Evolutionary conservation across 2,888 invertebrate genomes (phyloP).

Genomic region (Drosophila ustulata): DNA sequence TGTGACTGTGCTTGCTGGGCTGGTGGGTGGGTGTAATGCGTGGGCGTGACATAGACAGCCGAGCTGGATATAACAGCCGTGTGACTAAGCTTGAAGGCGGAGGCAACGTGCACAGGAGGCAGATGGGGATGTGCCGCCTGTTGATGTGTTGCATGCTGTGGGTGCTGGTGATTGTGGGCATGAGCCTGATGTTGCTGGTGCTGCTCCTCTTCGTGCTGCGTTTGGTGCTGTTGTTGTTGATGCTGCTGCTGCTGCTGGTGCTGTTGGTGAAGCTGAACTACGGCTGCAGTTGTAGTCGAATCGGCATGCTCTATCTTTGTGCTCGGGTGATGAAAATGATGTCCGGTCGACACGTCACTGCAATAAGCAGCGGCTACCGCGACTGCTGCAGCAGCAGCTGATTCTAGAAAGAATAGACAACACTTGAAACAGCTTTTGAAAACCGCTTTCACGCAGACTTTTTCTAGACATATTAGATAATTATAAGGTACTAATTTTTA

Average conservation of each 20-base stretch:
- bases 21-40: slow-evolving; percentile 62
- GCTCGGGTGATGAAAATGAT: slow-evolving; percentile 75
- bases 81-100: slow-evolving; percentile 79
- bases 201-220: slow-evolving; percentile 64
- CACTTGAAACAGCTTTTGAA: slow-evolving; percentile 26
- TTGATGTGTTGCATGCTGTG: slow-evolving; percentile 54
- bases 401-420: slow-evolving; percentile 55
- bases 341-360: slow-evolving; percentile 74
- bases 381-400: slow-evolving; percentile 61
- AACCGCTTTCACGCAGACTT: background rate
- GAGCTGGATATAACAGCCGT: slow-evolving; percentile 75
- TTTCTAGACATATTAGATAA: too few relatives aligned
- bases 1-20: slow-evolving; percentile 69
- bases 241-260: slow-evolving; percentile 59
- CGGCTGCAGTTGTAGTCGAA: slow-evolving; percentile 82
- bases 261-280: slow-evolving; percentile 58
- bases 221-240: slow-evolving; percentile 52
- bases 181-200: slow-evolving; percentile 54
- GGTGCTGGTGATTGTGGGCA: slow-evolving; percentile 57
- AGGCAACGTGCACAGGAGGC: slow-evolving; percentile 67
- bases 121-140: slow-evolving; percentile 64
- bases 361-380: slow-evolving; percentile 78
- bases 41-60: slow-evolving; percentile 69
- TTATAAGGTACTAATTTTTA: too few relatives aligned
- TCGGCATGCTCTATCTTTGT: slow-evolving; percentile 84